phyloP scores from a whole-genome alignment of 2,797 vertebrate species.

The Sebastes vulpes region DNA sequence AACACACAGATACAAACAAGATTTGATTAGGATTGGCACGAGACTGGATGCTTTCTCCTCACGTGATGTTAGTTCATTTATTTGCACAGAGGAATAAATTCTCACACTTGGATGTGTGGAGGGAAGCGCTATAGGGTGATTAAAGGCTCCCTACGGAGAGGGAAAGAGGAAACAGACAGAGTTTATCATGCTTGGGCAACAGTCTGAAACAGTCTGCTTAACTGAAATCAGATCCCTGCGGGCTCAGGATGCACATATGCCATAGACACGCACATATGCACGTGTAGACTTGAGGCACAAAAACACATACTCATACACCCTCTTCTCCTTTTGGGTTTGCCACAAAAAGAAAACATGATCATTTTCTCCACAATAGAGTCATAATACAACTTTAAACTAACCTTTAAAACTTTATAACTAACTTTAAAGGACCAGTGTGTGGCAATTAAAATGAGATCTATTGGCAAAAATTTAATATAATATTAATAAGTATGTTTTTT shows the following conservation, averaged over 20 bases:
- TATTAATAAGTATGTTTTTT: no score
- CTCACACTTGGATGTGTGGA: conserved; percentile 57
- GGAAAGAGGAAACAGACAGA: conserved; percentile 36
- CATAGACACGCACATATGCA: conserved; percentile 8
- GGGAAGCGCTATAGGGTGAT: conserved; percentile 30
- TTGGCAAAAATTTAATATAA: no score
- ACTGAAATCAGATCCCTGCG: conserved; percentile 61
- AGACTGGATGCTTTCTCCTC: conserved; percentile 48
- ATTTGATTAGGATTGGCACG: conserved; percentile 65
- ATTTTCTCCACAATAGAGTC: not conserved
- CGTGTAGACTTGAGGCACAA: not conserved
- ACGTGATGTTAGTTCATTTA: conserved; percentile 51
- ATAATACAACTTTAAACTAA: not conserved
- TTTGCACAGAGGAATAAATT: conserved; percentile 48
- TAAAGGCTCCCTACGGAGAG: conserved; percentile 21
- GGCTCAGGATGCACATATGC: conserved; percentile 17
- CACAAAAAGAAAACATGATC: not conserved
- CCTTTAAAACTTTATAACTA: not conserved
- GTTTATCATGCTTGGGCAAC: conserved; percentile 41
- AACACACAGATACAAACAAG: conserved; percentile 72
- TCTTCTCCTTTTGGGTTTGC: not conserved
- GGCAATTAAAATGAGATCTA: no score
- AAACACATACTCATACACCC: not conserved
- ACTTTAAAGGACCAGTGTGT: no score
- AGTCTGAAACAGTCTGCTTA: conserved; percentile 9